Conservation (phyloP, 1,140 invertebrate genomes). For the Euglossa dilemma region DNA sequence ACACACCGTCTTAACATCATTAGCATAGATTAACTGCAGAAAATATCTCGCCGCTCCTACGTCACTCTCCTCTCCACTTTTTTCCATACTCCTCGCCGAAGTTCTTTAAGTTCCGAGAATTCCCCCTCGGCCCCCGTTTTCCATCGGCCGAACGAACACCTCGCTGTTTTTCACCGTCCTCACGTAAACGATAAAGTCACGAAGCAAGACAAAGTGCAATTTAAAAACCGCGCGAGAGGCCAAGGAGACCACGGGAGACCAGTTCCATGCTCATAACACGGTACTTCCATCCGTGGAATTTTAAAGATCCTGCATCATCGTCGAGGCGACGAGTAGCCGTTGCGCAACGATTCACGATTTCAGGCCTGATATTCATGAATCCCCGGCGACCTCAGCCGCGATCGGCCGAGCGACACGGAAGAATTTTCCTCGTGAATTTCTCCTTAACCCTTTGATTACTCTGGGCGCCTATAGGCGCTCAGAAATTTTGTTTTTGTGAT, state of each 20-base stretch:
- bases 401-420: background rate
- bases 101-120: background rate
- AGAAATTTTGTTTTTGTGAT: no score
- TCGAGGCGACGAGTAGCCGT: background rate
- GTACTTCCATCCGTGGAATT: background rate
- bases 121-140: background rate
- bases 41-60: background rate
- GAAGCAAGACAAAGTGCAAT: background rate
- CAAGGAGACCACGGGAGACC: background rate
- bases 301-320: background rate
- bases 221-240: background rate
- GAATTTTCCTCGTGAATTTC: background rate
- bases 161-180: background rate
- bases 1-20: constrained; percentile 11
- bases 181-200: background rate
- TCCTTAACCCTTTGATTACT: no score
- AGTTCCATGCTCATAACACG: background rate
- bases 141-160: no score
- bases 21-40: constrained; percentile 7
- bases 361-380: background rate
- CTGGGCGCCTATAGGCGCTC: no score
- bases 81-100: background rate
- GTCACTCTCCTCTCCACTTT: background rate
- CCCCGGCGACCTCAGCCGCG: background rate
- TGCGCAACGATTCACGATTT: background rate